Conservation (phyloP, 2,888 invertebrate species). For the Ophion obscuratus region DNA sequence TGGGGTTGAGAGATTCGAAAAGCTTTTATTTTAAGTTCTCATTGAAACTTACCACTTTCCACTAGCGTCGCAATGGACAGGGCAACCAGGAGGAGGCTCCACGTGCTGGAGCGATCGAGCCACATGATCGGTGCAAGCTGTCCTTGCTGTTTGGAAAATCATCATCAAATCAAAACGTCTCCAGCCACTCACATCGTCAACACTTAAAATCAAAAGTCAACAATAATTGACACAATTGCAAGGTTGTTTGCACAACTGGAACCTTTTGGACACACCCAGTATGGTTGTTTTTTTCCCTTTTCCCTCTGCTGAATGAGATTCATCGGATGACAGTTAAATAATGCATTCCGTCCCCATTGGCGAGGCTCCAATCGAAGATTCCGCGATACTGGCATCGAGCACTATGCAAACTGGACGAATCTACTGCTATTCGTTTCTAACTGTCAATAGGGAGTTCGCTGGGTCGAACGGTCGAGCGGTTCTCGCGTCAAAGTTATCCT, state of each 20-base stretch:
- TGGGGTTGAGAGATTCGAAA: background rate
- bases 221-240: background rate
- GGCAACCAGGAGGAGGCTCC: conserved; percentile 58
- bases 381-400: conserved; percentile 63
- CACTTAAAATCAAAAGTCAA: background rate
- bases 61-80: conserved; percentile 35
- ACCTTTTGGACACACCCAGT: background rate
- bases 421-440: conserved; percentile 59
- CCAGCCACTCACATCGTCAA: background rate
- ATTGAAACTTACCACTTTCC: conserved; percentile 53
- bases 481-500: conserved; percentile 25
- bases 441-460: conserved; percentile 57
- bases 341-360: conserved; percentile 68
- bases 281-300: conserved; percentile 13
- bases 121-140: conserved; percentile 54
- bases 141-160: conserved; percentile 35
- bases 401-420: conserved; percentile 44
- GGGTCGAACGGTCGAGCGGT: conserved; percentile 47
- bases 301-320: conserved; percentile 27
- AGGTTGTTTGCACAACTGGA: background rate
- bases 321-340: conserved; percentile 63
- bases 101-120: conserved; percentile 42
- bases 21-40: background rate
- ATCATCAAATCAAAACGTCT: background rate
- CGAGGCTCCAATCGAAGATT: conserved; percentile 69